phyloP scores from a whole-genome alignment of 2,888 invertebrate species.

The Hemistola chrysoprasaria region DNA sequence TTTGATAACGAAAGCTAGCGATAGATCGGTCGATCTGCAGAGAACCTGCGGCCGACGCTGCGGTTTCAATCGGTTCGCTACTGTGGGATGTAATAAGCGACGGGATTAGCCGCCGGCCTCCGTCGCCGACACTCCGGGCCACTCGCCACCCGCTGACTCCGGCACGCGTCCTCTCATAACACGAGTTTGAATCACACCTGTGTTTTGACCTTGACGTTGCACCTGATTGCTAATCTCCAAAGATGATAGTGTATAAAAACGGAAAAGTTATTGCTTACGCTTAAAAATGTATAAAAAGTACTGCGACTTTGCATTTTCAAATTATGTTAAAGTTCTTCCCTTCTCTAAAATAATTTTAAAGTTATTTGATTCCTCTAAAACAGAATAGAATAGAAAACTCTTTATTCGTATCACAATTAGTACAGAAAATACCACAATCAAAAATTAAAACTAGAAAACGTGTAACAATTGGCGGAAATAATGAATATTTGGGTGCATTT shows the following conservation, averaged over 20 bases:
- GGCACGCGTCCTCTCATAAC: conserved; percentile 18
- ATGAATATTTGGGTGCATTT: conserved; percentile 12
- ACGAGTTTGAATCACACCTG: conserved; percentile 22
- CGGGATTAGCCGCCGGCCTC: conserved; percentile 56
- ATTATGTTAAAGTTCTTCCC: too few species aligned
- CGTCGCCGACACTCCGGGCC: conserved; percentile 7
- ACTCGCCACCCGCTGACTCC: not conserved
- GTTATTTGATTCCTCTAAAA: too few species aligned
- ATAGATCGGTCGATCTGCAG: conserved; percentile 77
- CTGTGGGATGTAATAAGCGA: conserved; percentile 77
- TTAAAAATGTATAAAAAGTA: too few species aligned
- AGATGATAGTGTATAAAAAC: too few species aligned
- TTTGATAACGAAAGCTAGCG: conserved; percentile 75
- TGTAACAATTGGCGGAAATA: too few species aligned
- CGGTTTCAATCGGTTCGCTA: conserved; percentile 76
- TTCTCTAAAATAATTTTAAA: too few species aligned
- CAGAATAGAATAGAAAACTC: too few species aligned
- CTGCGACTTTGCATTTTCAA: too few species aligned
- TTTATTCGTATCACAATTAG: too few species aligned
- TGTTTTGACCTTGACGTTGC: conserved; percentile 14
- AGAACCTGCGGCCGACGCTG: conserved; percentile 66
- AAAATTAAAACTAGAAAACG: too few species aligned
- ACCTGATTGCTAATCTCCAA: not conserved
- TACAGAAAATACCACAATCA: too few species aligned
- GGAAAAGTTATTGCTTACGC: too few species aligned